Conservation (phyloP, 2,888 invertebrate species). For the Cephus sareptanus region DNA sequence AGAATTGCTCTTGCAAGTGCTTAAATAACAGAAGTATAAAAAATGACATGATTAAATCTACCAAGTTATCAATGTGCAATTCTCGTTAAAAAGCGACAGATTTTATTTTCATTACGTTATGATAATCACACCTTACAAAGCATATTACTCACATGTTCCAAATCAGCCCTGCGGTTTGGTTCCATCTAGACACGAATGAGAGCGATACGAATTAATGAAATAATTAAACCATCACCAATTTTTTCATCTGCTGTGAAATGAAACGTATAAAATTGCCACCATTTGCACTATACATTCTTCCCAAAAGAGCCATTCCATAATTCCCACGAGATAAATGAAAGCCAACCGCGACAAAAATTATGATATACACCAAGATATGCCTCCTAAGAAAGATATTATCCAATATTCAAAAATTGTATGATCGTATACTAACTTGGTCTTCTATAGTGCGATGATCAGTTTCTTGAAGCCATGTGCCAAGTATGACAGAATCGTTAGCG, state of each 20-base stretch:
- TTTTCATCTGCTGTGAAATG: not conserved
- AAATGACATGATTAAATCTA: not conserved
- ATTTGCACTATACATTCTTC: not conserved
- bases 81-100: constrained; percentile 19
- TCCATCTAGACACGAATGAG: constrained; percentile 76
- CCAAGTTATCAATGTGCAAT: constrained; percentile 23
- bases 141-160: constrained; percentile 81
- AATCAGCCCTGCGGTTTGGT: constrained; percentile 83
- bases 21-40: not conserved
- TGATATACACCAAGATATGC: not conserved
- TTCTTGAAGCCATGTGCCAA: constrained; percentile 96
- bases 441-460: constrained; percentile 97
- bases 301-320: not conserved
- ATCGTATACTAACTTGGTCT: constrained; percentile 81
- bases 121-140: constrained; percentile 35
- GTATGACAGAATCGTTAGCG: constrained; percentile 88
- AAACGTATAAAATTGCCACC: not conserved
- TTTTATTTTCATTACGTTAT: not conserved
- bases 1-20: not conserved
- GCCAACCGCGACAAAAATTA: not conserved
- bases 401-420: not conserved
- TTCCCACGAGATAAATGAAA: not conserved
- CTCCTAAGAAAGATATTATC: not conserved
- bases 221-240: constrained; percentile 6
- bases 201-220: constrained; percentile 26